Conservation (phyloP, 2,888 invertebrate genomes). For the Callimorpha dominula region DNA sequence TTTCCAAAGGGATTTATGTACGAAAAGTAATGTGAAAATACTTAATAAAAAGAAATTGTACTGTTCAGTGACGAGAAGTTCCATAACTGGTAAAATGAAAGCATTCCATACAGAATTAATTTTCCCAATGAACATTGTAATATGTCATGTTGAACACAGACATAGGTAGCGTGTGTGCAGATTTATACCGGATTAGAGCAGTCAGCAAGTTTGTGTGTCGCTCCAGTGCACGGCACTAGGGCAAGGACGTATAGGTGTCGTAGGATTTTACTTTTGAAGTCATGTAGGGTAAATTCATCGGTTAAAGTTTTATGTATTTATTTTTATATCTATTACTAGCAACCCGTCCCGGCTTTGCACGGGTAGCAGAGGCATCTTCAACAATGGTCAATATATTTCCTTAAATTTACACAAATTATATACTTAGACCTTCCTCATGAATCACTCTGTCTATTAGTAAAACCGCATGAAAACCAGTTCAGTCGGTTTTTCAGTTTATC, state of each 20-base stretch:
- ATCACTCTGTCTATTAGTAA: too few species aligned
- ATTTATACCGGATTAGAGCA: slow-evolving; percentile 14
- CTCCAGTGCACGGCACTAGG: background rate
- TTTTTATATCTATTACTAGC: too few species aligned
- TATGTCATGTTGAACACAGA: slow-evolving; percentile 3
- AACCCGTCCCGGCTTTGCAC: too few species aligned
- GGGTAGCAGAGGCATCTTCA: too few species aligned
- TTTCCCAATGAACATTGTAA: background rate
- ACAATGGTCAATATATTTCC: too few species aligned
- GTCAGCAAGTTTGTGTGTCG: slow-evolving; percentile 17
- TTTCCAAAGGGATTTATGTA: too few species aligned
- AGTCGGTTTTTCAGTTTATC: too few species aligned
- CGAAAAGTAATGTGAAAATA: too few species aligned
- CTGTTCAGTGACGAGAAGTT: background rate
- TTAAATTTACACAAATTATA: too few species aligned
- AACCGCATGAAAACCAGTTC: too few species aligned
- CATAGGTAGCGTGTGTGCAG: slow-evolving; percentile 16
- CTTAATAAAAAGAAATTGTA: background rate
- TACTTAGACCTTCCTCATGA: too few species aligned
- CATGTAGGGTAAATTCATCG: background rate
- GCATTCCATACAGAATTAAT: background rate
- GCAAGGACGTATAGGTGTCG: background rate
- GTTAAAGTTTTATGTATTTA: background rate
- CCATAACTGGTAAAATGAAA: background rate
- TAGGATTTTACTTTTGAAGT: background rate